These are phyloP conservation scores for Drosophila subobscura DNA, from an alignment of 1,140 invertebrate genomes.

Conservation along the genomic window DNA sequence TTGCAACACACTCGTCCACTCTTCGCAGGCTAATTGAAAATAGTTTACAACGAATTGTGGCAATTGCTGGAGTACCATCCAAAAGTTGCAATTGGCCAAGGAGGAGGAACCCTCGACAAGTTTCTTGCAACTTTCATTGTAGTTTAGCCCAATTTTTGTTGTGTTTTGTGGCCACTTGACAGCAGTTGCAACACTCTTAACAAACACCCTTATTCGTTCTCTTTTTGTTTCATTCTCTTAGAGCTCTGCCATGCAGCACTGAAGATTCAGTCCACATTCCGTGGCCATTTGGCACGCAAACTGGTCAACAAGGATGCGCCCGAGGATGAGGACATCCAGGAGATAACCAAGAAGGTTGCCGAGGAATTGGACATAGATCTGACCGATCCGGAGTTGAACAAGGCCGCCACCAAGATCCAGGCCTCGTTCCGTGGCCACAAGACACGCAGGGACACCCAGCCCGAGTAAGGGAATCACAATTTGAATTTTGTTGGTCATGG, in stretches of 20 bases:
- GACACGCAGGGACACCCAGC: constrained; percentile 89
- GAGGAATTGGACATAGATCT: constrained; percentile 92
- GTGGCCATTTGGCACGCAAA: constrained; percentile 94
- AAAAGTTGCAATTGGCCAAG: constrained; percentile 54
- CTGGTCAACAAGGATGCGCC: constrained; percentile 85
- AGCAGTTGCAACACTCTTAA: constrained; percentile 37
- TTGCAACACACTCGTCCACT: neutral
- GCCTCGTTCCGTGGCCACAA: constrained; percentile 96
- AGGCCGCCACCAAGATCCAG: constrained; percentile 96
- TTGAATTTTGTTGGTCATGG: constrained; percentile 64
- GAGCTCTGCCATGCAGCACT: constrained; percentile 94
- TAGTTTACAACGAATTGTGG: constrained; percentile 39
- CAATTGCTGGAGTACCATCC: constrained; percentile 43
- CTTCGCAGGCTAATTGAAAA: constrained; percentile 54
- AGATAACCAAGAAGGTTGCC: constrained; percentile 84
- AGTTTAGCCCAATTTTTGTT: neutral
- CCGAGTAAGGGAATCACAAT: constrained; percentile 55
- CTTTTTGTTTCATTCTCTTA: constrained; percentile 78
- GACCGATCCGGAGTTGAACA: constrained; percentile 93
- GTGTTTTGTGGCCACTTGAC: constrained; percentile 49
- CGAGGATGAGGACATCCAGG: constrained; percentile 84
- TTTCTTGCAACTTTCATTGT: constrained; percentile 6
- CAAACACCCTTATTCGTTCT: constrained; percentile 9
- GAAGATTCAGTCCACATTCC: constrained; percentile 96
- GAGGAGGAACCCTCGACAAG: constrained; percentile 11